A percentile compares a stretch with the other conserved stretches of the same genome.
Evolutionary conservation across 2,888 invertebrate species (phyloP).

Genomic region (Allygus modestus): DNA sequence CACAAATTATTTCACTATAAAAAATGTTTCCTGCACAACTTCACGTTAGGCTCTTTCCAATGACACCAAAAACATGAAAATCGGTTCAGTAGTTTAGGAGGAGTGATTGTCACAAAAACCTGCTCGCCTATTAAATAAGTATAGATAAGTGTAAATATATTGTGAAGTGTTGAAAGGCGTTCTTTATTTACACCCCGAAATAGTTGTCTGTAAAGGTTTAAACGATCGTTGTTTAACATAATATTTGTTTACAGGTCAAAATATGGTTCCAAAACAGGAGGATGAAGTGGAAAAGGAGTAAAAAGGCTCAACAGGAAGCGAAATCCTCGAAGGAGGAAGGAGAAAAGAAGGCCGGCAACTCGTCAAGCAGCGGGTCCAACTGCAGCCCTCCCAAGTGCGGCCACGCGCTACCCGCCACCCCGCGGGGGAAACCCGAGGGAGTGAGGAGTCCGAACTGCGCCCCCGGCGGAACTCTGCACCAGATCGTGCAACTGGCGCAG

Average conservation of each 20-base stretch:
- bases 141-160: too few relatives aligned
- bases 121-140: too few relatives aligned
- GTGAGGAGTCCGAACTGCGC: slow-evolving; percentile 17
- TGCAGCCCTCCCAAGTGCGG: slow-evolving; percentile 64
- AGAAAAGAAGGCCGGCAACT: slow-evolving; percentile 55
- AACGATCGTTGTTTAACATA: too few relatives aligned
- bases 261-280: slow-evolving; percentile 99
- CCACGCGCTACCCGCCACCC: slow-evolving; percentile 63
- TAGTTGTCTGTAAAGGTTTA: too few relatives aligned
- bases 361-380: slow-evolving; percentile 58
- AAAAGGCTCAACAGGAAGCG: slow-evolving; percentile 95
- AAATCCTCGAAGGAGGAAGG: slow-evolving; percentile 68
- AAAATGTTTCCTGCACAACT: too few relatives aligned
- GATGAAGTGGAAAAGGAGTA: slow-evolving; percentile 99
- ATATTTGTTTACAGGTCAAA: slow-evolving; percentile 84
- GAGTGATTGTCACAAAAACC: too few relatives aligned
- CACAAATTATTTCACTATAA: too few relatives aligned
- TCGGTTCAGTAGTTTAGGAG: too few relatives aligned
- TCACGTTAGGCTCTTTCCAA: too few relatives aligned
- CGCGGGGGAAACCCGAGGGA: slow-evolving; percentile 10
- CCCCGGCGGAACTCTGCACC: slow-evolving; percentile 32
- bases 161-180: too few relatives aligned
- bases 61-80: too few relatives aligned
- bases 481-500: slow-evolving; percentile 59
- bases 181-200: too few relatives aligned